Evolutionary conservation across 2,888 invertebrate genomes (phyloP).

Genomic region (Caenorhabditis afra): DNA sequence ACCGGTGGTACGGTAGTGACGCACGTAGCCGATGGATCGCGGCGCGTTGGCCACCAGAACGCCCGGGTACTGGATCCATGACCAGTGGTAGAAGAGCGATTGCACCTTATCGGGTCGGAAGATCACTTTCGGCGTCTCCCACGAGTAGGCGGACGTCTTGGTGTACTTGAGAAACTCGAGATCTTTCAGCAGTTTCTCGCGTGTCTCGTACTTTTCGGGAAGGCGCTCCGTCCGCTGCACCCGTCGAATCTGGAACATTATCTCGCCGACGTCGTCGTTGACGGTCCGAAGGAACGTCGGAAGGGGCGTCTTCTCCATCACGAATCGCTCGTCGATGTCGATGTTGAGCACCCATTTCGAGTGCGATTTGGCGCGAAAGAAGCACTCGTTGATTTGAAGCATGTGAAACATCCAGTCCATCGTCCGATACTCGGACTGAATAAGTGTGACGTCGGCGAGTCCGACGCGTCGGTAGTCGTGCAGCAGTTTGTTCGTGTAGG

Average conservation of each 20-base stretch:
- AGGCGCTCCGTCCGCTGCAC: slow-evolving; percentile 4
- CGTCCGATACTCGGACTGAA: slow-evolving; percentile 4
- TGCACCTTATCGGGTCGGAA: slow-evolving; percentile 8
- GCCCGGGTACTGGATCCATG: slow-evolving; percentile 10
- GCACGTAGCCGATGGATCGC: slow-evolving; percentile 3
- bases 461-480: slow-evolving; percentile 13
- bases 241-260: slow-evolving; percentile 14
- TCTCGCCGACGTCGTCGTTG: slow-evolving; percentile 5
- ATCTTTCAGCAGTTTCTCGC: background rate
- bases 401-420: slow-evolving; percentile 10
- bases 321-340: slow-evolving; percentile 18
- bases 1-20: slow-evolving; percentile 11
- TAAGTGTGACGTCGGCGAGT: slow-evolving; percentile 1
- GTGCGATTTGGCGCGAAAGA: background rate
- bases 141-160: slow-evolving; percentile 11
- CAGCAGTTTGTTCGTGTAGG: slow-evolving; percentile 1
- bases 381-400: slow-evolving; percentile 21
- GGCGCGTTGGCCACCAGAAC: slow-evolving; percentile 10
- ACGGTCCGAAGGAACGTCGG: background rate
- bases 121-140: slow-evolving; percentile 16
- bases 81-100: slow-evolving; percentile 12
- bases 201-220: slow-evolving; percentile 1
- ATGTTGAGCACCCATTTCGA: slow-evolving; percentile 19
- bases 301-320: slow-evolving; percentile 1
- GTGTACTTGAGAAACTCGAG: slow-evolving; percentile 12